Base-by-base conservation (phyloP, 2,797 vertebrate species). In the Microchirus variegatus region DNA sequence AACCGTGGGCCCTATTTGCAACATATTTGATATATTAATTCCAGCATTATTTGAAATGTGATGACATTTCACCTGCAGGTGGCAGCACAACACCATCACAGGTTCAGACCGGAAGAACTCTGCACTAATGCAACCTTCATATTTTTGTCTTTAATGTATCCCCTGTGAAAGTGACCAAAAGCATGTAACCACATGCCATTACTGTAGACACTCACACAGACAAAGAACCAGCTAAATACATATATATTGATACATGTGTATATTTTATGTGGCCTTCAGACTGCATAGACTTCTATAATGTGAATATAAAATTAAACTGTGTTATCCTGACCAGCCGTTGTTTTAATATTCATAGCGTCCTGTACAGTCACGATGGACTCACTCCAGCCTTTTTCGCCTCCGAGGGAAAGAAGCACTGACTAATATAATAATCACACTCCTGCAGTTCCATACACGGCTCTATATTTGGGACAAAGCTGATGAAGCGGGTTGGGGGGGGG, bases 371-470 rank as follows among this genome's bases (percentile, higher is more conserved):
- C 50, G 63, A 73, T 77, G 70, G 74, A 70, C 55, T 70, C 53
- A 53, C 52, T 79, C 70, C 74, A 67, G 58, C 16, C 0, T 64
- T 63, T 82, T 63, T 83, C n/a, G 48, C 63, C 68, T 78, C 75
- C 26, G 16, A 75, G 69, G 53, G 68, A 76, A 49, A 84, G 48
- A 77, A 62, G 65, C 77, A 75, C 70, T 67, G 69, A 80, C 72
- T 82, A 83, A 85, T 77, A 73, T 83, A 75, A 80, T 86, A 75
- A 80, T 86, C 80, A 73, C 77, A 69, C 72, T 78, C 70, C 26
- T 70, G 40, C 68, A 44, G 73, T 69, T 53, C 70, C 67, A 56
- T 75, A 51, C 74, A 70, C 66, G 38, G 79, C 74, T 82, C 82
- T 80, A 69, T 84, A 84, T 84, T 84, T 82, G 71, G 67, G 82